Percentiles rank a stretch among this genome's conserved stretches.
Conservation (phyloP, 2,888 invertebrate genomes). For the Arctia plantaginis region DNA sequence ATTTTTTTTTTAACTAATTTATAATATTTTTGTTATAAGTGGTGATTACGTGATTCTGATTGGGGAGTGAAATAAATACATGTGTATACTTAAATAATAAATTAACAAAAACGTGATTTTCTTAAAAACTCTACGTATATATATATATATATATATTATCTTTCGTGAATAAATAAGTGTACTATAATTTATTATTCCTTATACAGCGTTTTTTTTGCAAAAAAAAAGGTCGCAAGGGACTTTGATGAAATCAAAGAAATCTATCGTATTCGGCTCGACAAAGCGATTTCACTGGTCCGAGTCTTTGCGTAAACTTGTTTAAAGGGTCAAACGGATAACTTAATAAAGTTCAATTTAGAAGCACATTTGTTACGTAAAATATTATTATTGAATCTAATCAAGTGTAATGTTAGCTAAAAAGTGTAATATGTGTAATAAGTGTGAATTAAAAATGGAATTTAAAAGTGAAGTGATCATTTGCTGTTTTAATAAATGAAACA, state of each 20-base stretch:
- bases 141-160: neutral
- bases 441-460: neutral
- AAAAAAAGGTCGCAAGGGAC: constrained; percentile 40
- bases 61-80: neutral
- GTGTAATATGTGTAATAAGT: neutral
- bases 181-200: constrained; percentile 48
- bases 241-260: constrained; percentile 49
- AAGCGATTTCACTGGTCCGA: constrained; percentile 45
- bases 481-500: neutral
- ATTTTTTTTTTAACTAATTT: neutral
- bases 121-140: neutral
- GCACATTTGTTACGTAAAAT: constrained; percentile 1
- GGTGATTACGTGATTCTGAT: neutral
- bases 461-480: neutral
- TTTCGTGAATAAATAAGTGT: constrained; percentile 33
- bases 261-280: constrained; percentile 48
- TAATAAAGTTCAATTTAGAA: constrained; percentile 39
- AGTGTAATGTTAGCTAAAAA: neutral
- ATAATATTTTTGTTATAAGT: neutral
- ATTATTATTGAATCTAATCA: constrained; percentile 4
- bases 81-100: neutral
- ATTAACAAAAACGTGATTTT: neutral
- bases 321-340: constrained; percentile 53
- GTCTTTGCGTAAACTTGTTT: constrained; percentile 51
- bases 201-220: constrained; percentile 35